phyloP scores from a whole-genome alignment of 2,888 invertebrate species.

The Carpatolechia fugitivella region DNA sequence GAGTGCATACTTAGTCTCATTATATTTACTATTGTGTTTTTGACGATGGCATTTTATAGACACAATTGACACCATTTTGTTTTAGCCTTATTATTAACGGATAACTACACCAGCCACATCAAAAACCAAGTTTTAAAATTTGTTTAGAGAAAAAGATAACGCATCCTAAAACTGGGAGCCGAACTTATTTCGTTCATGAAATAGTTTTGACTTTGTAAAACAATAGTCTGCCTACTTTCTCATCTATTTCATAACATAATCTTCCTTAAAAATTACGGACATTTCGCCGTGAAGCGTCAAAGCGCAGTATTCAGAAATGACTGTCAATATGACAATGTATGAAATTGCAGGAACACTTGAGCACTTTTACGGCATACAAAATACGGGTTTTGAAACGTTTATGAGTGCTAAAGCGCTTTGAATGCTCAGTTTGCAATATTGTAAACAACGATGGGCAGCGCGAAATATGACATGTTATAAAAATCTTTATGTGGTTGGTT shows the following conservation, averaged over 20 bases:
- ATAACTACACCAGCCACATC: too few species aligned
- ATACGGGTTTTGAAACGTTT: constrained; percentile 11
- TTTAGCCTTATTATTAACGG: too few species aligned
- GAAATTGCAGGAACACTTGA: constrained; percentile 16
- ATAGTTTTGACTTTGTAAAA: background rate
- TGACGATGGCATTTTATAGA: too few species aligned
- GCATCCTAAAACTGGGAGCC: too few species aligned
- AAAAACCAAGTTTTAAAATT: too few species aligned
- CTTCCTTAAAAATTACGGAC: constrained; percentile 3
- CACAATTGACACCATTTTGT: too few species aligned
- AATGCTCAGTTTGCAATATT: constrained; percentile 8
- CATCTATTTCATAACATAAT: background rate
- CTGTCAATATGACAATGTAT: constrained; percentile 18
- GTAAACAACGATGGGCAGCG: constrained; percentile 18
- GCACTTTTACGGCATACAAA: constrained; percentile 10
- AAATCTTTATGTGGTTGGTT: constrained; percentile 1
- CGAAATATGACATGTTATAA: constrained; percentile 12
- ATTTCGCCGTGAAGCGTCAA: constrained; percentile 10
- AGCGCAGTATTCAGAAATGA: constrained; percentile 8
- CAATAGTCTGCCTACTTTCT: background rate
- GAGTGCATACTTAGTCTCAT: too few species aligned
- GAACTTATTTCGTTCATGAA: too few species aligned
- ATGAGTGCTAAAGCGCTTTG: constrained; percentile 8
- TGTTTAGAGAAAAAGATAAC: too few species aligned
- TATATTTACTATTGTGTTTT: too few species aligned